Evolutionary conservation across 2,797 vertebrate species (phyloP).

Genomic region (Sternotherus odoratus): DNA sequence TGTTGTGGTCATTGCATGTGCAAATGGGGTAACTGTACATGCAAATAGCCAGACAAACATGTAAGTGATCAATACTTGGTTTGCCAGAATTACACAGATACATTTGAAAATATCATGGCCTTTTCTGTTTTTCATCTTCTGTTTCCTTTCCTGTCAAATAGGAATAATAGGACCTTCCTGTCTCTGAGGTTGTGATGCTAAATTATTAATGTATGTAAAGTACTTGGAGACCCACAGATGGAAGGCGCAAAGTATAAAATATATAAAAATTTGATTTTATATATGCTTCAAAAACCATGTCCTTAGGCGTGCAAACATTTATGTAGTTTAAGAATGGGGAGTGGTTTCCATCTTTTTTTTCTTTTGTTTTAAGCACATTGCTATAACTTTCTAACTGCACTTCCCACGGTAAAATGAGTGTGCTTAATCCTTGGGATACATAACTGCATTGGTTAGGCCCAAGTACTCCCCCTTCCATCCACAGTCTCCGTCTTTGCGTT

Average conservation of each 20-base stretch:
- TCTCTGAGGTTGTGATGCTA: neutral
- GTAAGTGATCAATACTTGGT: neutral
- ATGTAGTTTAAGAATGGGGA: slow-evolving; percentile 18
- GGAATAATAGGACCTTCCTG: neutral
- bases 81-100: neutral
- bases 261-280: too few species aligned
- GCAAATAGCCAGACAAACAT: neutral
- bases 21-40: neutral
- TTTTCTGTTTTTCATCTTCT: neutral
- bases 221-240: neutral
- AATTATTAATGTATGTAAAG: slow-evolving; percentile 23
- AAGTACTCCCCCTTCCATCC: neutral
- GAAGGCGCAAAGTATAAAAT: neutral
- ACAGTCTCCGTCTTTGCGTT: neutral
- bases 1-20: slow-evolving; percentile 16
- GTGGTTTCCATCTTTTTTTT: neutral
- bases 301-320: slow-evolving; percentile 1
- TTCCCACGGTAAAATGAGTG: neutral
- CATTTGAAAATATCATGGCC: neutral
- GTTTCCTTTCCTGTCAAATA: slow-evolving; percentile 18
- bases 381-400: neutral
- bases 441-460: neutral
- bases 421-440: neutral
- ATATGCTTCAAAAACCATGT: neutral
- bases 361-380: neutral